Evolutionary conservation across 35 echinoderm and acorn worm species (phyloP).

Genomic region (Hemicentrotus pulcherrimus): DNA sequence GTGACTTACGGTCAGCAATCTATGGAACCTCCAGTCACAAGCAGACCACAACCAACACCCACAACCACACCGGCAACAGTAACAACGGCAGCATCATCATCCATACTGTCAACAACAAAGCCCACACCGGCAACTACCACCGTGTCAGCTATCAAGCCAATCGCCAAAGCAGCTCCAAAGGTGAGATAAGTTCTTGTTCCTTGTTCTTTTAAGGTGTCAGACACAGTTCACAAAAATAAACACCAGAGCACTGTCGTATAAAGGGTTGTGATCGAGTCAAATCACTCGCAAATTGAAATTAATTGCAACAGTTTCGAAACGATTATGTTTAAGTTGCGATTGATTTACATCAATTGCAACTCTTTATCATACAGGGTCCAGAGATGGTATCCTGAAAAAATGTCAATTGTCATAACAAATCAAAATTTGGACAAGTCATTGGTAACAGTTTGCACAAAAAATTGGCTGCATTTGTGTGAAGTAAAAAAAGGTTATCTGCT

Average conservation of each 20-base stretch:
- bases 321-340: no score
- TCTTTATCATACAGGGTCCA: no score
- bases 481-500: no score
- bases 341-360: no score
- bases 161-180: constrained; percentile 54
- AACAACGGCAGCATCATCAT: constrained; percentile 52
- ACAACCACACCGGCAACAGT: constrained; percentile 59
- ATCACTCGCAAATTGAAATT: no score
- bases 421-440: no score
- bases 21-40: constrained; percentile 68
- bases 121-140: constrained; percentile 65
- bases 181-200: constrained; percentile 28
- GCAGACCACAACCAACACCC: constrained; percentile 52
- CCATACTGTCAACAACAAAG: constrained; percentile 56
- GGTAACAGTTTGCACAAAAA: neutral
- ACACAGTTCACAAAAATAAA: no score
- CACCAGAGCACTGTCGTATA: no score
- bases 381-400: neutral
- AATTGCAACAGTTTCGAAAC: no score
- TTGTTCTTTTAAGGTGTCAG: neutral
- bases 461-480: no score
- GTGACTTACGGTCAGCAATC: constrained; percentile 86
- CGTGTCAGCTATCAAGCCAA: constrained; percentile 53
- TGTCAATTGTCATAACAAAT: neutral
- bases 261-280: no score